A percentile compares a stretch with the other conserved stretches of the same genome.
Conservation (phyloP, 2,888 invertebrate genomes). For the Malthinus flaveolus region DNA sequence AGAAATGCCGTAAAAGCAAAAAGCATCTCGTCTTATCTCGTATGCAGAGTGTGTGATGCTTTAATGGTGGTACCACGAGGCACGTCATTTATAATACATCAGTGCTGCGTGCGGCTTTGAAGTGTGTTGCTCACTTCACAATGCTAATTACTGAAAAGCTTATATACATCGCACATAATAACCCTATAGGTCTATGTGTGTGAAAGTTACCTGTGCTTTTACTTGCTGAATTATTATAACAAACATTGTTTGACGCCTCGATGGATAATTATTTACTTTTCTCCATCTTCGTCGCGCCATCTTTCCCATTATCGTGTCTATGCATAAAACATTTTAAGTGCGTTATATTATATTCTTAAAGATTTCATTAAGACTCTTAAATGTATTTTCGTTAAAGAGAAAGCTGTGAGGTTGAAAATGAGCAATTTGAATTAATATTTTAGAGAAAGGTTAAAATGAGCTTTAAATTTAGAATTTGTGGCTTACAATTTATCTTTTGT, state of each 20-base stretch:
- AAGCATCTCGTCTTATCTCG: conserved; percentile 38
- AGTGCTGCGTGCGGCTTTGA: conserved; percentile 39
- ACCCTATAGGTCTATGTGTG: conserved; percentile 7
- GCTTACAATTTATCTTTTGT: conserved; percentile 30
- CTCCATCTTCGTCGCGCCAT: conserved; percentile 14
- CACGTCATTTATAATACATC: conserved; percentile 48
- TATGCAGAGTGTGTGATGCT: conserved; percentile 42
- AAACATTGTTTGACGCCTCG: conserved; percentile 37
- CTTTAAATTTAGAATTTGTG: conserved; percentile 20
- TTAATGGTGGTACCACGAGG: conserved; percentile 48
- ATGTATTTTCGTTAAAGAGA: conserved; percentile 22
- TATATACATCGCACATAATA: conserved; percentile 22
- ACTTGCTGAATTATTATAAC: conserved; percentile 39
- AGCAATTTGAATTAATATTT: conserved; percentile 26
- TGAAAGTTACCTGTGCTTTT: conserved; percentile 34
- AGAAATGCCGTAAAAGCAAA: conserved; percentile 28
- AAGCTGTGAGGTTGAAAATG: conserved; percentile 19
- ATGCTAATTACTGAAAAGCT: conserved; percentile 40
- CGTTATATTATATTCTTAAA: conserved; percentile 17
- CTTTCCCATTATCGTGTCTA: conserved; percentile 10
- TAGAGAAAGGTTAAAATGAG: conserved; percentile 24
- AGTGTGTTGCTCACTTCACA: conserved; percentile 42
- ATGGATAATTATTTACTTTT: conserved; percentile 38
- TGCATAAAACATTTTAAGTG: neutral
- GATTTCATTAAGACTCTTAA: conserved; percentile 26